These are phyloP conservation scores for Rousettus leschenaultii DNA, from an alignment of 2,113 vertebrate species.

Conservation along the genomic window DNA sequence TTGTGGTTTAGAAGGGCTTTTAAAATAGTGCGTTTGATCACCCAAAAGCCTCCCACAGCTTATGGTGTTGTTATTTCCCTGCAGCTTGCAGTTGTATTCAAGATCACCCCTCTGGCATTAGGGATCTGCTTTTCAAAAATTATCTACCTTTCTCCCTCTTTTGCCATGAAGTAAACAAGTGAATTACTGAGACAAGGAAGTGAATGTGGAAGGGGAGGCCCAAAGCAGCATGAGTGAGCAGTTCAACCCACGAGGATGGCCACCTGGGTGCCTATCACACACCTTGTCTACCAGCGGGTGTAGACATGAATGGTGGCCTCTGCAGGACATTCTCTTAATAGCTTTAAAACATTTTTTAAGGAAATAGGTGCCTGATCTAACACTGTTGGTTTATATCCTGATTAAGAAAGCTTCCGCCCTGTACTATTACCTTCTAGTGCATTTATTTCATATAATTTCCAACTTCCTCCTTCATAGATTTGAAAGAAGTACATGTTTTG, in stretches of 20 bases:
- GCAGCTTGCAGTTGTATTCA: neutral
- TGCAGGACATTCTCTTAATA: neutral
- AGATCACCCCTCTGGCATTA: neutral
- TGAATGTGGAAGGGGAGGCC: neutral
- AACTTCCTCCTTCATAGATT: neutral
- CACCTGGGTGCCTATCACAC: rapidly evolving
- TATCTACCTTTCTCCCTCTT: neutral
- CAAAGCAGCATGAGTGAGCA: rapidly evolving
- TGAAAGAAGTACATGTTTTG: neutral
- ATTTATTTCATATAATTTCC: neutral
- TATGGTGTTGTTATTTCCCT: neutral
- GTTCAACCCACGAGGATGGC: rapidly evolving
- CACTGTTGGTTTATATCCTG: neutral
- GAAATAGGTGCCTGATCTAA: neutral
- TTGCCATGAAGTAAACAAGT: neutral
- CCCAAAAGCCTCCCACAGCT: neutral
- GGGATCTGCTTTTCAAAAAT: neutral
- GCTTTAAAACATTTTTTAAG: neutral
- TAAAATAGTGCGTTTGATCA: neutral
- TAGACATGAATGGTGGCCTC: rapidly evolving
- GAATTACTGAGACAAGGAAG: neutral
- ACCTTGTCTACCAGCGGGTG: neutral
- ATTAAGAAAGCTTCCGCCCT: neutral
- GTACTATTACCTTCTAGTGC: neutral
- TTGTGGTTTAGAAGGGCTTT: neutral